phyloP scores from a whole-genome alignment of 1,140 invertebrate species.

The Drosophila ogumai region DNA sequence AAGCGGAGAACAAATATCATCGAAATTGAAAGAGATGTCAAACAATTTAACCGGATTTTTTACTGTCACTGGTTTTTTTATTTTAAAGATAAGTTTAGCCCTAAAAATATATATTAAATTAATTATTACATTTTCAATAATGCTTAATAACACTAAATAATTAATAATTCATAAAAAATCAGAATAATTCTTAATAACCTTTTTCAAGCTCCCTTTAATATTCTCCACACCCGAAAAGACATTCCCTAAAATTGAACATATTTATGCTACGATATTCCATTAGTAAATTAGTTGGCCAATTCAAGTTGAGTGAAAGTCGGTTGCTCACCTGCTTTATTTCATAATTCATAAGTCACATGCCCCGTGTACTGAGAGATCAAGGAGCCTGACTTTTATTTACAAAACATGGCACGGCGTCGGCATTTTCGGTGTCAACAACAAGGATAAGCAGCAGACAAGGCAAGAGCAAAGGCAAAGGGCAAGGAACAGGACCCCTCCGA shows the following conservation, averaged over 20 bases:
- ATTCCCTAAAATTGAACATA: background rate
- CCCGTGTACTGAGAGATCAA: constrained; percentile 2
- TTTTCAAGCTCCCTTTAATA: background rate
- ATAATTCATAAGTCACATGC: constrained; percentile 32
- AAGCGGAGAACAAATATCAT: background rate
- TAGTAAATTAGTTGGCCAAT: constrained; percentile 33
- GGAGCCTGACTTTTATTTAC: constrained; percentile 18
- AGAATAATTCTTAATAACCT: background rate
- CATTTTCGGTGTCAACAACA: constrained; percentile 30
- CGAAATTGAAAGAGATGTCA: background rate
- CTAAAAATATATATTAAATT: background rate
- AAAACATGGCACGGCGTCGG: constrained; percentile 9
- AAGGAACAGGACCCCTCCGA: background rate
- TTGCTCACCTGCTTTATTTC: constrained; percentile 38
- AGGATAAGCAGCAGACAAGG: constrained; percentile 7
- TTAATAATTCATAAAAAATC: no score
- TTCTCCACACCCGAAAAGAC: background rate
- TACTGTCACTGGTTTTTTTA: background rate
- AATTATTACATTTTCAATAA: no score
- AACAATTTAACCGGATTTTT: constrained; percentile 3
- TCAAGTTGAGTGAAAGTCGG: constrained; percentile 3
- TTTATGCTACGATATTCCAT: constrained; percentile 26
- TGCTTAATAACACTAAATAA: no score
- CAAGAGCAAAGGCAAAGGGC: background rate
- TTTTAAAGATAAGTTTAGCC: background rate